These are phyloP conservation scores for Chamaetylas fuelleborni DNA, from an alignment of 2,113 vertebrate species.

Conservation along the genomic window DNA sequence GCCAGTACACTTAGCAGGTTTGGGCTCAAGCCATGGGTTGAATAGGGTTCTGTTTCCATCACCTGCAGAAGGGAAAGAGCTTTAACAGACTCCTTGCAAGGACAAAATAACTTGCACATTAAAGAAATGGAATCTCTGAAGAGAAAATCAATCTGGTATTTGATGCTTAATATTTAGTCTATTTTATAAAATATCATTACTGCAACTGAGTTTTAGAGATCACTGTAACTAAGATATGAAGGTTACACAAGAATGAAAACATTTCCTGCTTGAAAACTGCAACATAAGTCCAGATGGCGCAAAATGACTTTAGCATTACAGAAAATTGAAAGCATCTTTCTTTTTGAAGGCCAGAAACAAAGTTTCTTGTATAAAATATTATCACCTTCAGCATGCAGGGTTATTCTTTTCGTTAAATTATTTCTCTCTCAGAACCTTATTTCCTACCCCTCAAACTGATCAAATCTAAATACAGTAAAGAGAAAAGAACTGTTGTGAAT, in stretches of 20 bases:
- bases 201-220: conserved; percentile 7
- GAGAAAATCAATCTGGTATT: neutral
- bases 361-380: neutral
- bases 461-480: neutral
- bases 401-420: neutral
- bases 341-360: neutral
- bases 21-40: neutral
- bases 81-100: neutral
- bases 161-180: neutral
- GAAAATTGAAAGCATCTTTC: conserved; percentile 19
- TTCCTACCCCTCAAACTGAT: neutral
- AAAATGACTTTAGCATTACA: neutral
- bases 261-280: conserved; percentile 9
- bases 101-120: neutral
- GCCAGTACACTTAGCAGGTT: neutral
- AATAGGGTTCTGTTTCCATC: neutral
- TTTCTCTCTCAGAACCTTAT: neutral
- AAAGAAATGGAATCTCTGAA: neutral
- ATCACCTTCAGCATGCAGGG: neutral
- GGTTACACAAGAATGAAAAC: neutral
- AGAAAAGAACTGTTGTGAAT: neutral
- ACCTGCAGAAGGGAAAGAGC: neutral
- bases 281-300: neutral
- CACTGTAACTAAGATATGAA: neutral
- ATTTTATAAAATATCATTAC: neutral